phyloP scores from a whole-genome alignment of 2,888 invertebrate species.

The Tetragnatha montana region DNA sequence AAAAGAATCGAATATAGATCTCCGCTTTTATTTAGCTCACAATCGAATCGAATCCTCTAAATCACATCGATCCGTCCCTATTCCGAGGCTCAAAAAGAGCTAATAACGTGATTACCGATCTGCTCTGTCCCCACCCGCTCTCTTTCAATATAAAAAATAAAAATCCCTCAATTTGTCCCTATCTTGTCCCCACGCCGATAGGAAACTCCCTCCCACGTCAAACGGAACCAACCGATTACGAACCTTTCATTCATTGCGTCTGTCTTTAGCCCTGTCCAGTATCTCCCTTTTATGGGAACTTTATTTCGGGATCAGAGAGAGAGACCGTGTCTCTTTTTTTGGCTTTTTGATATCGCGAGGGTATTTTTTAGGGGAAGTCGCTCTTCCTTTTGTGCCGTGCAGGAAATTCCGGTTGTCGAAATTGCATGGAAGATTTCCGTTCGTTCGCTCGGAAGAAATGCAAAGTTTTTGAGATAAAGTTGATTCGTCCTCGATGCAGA shows the following conservation, averaged over 20 bases:
- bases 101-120: neutral
- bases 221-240: slow-evolving; percentile 34
- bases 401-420: slow-evolving; percentile 41
- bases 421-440: slow-evolving; percentile 37
- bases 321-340: slow-evolving; percentile 29
- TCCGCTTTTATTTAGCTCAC: neutral
- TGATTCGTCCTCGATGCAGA: slow-evolving; percentile 24
- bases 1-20: too few relatives aligned
- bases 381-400: slow-evolving; percentile 43
- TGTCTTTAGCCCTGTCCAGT: slow-evolving; percentile 38
- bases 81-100: neutral
- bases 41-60: neutral
- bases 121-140: neutral
- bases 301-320: slow-evolving; percentile 49
- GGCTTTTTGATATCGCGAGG: slow-evolving; percentile 4
- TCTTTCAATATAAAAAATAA: slow-evolving; percentile 6
- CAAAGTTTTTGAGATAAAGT: slow-evolving; percentile 60
- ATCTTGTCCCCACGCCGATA: slow-evolving; percentile 10
- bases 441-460: slow-evolving; percentile 40
- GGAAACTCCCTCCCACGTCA: slow-evolving; percentile 21
- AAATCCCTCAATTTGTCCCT: slow-evolving; percentile 30
- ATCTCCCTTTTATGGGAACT: slow-evolving; percentile 47
- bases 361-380: slow-evolving; percentile 6
- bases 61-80: neutral
- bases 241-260: slow-evolving; percentile 34